Percentiles rank a stretch among this genome's conserved stretches.
Evolutionary conservation across 30 jellyfish, hydroid and myxozoan genomes (phyloP).

Genomic region (Aurelia sp.): DNA sequence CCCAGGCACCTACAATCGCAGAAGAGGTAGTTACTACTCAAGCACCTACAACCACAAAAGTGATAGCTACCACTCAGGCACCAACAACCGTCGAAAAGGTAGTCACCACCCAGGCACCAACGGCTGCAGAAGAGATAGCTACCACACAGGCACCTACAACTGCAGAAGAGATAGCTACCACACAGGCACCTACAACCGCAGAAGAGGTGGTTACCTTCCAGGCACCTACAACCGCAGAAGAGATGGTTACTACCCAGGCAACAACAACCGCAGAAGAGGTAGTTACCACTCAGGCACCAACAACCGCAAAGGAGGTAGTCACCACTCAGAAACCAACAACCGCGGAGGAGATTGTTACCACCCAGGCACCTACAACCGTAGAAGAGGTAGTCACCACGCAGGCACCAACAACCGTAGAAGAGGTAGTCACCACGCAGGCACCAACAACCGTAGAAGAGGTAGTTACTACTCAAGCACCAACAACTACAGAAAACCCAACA

Average conservation of each 20-base stretch:
- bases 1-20: constrained; percentile 11
- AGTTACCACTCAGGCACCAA: constrained; percentile 6
- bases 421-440: not conserved
- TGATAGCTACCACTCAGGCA: constrained; percentile 17
- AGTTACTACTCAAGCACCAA: not conserved
- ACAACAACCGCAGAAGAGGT: constrained; percentile 1
- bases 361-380: too few relatives aligned
- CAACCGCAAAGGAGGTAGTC: constrained; percentile 39
- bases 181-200: constrained; percentile 14
- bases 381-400: not conserved
- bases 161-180: constrained; percentile 26
- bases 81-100: constrained; percentile 10
- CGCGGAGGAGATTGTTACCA: not conserved
- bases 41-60: constrained; percentile 39
- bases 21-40: not conserved
- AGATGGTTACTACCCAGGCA: constrained; percentile 7
- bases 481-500: not conserved
- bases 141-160: constrained; percentile 22
- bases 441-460: not conserved
- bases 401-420: constrained; percentile 1
- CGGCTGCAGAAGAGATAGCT: not conserved
- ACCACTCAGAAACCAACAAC: constrained; percentile 20
- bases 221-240: constrained; percentile 38
- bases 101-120: too few relatives aligned
- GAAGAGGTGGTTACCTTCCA: not conserved